Base-by-base conservation (phyloP, 2,113 vertebrate genomes). In the Peromyscus maniculatus region DNA sequence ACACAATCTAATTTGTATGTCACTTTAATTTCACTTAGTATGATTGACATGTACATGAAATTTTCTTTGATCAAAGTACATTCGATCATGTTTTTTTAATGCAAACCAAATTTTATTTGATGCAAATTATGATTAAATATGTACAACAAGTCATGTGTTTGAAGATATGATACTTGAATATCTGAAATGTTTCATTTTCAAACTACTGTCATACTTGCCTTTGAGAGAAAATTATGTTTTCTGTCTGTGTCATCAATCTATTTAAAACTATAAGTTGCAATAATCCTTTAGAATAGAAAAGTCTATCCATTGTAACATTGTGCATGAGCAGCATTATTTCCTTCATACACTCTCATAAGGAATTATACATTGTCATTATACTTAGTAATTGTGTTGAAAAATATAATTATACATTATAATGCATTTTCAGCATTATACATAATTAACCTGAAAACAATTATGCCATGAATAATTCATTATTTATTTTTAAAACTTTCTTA, bases 331-430 rank as follows among this genome's bases (percentile, higher is more conserved):
- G 13, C 12, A 46, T 66, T 97, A 92, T 98, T 16, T 71, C 86
- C 87, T 96, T 97, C 74, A 26, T 91, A 26, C 84, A 97, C 72
- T 94, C 95, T 91, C 46, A 96, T 96, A 97, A 91, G 97, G 93
- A 97, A 75, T 97, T 97, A 84, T 80, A 97, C 62, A 71, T 57
- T 97, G 89, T 95, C 31, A 92, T 94, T 97, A 95, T 10, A 93
- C 24, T 95, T 98, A 94, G 39, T 95, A 98, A 98, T 97, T 97
- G 96, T 92, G 17, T 97, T 96, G 74, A 95, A 98, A 98, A 97
- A 96, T 94, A 97, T 64, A 46, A 97, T 97, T 96, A 93, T 24
- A 31, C 64, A 97, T 96, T 98, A 69, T 87, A 97, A 79, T 94
- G 84, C 95, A 95, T 96, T 96, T 97, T 93, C 26, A 86, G 79